phyloP scores from a whole-genome alignment of 2,797 vertebrate genomes.

The Podargus strigoides region DNA sequence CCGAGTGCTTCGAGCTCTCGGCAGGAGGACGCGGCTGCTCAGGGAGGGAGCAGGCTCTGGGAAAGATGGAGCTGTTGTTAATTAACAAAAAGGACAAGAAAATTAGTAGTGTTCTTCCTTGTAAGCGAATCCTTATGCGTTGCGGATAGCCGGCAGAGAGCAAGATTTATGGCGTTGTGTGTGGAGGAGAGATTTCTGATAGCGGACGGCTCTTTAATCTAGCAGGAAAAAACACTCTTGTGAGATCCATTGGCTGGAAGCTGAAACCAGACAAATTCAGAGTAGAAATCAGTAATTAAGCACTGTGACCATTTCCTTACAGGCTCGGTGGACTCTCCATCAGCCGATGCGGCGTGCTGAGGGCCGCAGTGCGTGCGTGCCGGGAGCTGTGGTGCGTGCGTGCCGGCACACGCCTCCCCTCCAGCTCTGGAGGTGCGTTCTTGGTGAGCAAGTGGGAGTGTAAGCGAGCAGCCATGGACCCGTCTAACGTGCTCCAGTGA shows the following conservation, averaged over 20 bases:
- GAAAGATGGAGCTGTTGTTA: background rate
- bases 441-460: fast-evolving
- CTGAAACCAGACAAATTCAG: slow-evolving; percentile 22
- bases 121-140: background rate
- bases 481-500: background rate
- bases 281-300: slow-evolving; percentile 28
- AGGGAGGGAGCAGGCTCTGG: fast-evolving
- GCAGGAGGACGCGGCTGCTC: background rate
- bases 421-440: background rate
- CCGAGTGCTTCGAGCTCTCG: background rate
- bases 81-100: slow-evolving; percentile 37
- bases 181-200: slow-evolving; percentile 53
- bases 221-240: background rate
- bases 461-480: background rate
- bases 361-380: background rate
- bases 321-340: background rate
- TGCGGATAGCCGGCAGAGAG: background rate
- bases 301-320: background rate
- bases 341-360: fast-evolving
- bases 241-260: background rate
- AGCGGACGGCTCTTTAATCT: slow-evolving; percentile 30
- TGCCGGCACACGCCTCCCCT: background rate
- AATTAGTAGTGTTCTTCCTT: background rate
- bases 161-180: slow-evolving; percentile 26
- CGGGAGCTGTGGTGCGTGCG: fast-evolving